Percentiles rank a stretch among this genome's conserved stretches.
These are phyloP conservation scores for Thera obeliscata DNA, from an alignment of 2,888 invertebrate genomes.

Conservation along the genomic window DNA sequence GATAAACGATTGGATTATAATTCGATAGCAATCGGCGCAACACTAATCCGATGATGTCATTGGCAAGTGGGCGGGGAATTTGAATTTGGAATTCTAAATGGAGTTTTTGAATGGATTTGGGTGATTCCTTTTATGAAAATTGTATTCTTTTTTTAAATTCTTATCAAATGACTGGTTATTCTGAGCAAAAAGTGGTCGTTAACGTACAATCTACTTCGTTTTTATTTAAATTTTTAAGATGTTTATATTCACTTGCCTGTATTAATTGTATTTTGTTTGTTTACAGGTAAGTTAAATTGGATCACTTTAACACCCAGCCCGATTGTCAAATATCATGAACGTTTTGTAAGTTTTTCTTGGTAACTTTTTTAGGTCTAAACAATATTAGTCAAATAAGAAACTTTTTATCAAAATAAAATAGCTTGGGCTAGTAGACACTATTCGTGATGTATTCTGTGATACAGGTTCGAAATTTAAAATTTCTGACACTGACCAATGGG, in stretches of 20 bases:
- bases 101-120: slow-evolving; percentile 45
- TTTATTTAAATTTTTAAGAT: not conserved
- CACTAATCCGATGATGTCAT: slow-evolving; percentile 64
- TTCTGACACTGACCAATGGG: too few species aligned
- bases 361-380: not conserved
- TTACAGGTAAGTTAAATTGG: not conserved
- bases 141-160: slow-evolving; percentile 26
- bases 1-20: slow-evolving; percentile 52
- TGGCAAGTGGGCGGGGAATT: slow-evolving; percentile 54
- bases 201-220: not conserved
- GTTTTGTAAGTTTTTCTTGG: too few species aligned
- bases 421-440: too few species aligned
- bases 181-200: not conserved
- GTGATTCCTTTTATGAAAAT: slow-evolving; percentile 46
- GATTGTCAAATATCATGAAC: not conserved
- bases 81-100: slow-evolving; percentile 50
- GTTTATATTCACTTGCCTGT: not conserved
- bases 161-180: not conserved
- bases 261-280: not conserved
- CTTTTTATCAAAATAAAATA: not conserved
- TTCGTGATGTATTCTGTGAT: too few species aligned
- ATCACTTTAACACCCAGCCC: not conserved
- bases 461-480: too few species aligned
- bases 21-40: slow-evolving; percentile 54
- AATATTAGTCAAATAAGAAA: not conserved